Evolutionary conservation across 2,113 vertebrate genomes (phyloP).

Genomic region (Pelmatolapia mariae): DNA sequence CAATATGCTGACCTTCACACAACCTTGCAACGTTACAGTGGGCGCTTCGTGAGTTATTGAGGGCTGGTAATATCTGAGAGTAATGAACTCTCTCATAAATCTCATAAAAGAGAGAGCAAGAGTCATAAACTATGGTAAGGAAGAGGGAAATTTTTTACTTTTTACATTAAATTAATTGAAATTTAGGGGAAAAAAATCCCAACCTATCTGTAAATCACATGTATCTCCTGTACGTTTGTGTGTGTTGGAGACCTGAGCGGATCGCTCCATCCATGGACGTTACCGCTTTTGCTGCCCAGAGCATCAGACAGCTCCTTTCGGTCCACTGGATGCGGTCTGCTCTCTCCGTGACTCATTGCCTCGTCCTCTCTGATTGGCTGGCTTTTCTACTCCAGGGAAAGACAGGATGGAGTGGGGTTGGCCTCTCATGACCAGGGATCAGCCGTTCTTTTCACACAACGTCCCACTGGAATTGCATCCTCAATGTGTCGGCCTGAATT

Average conservation of each 20-base stretch:
- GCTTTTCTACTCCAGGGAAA: slow-evolving; percentile 30
- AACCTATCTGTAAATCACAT: neutral
- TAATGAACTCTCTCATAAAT: neutral
- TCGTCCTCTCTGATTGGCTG: slow-evolving; percentile 51
- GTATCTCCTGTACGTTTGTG: neutral
- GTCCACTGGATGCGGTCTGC: slow-evolving; percentile 36
- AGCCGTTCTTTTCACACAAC: slow-evolving; percentile 32
- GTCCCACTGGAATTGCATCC: slow-evolving; percentile 9
- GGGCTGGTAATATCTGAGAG: neutral
- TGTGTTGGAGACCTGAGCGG: neutral
- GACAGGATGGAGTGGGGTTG: slow-evolving; percentile 12
- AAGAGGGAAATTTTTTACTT: neutral
- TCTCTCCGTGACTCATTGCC: slow-evolving; percentile 47
- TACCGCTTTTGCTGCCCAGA: slow-evolving; percentile 17
- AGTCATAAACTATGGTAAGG: neutral
- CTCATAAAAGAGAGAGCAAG: neutral
- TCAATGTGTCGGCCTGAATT: neutral
- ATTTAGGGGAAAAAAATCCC: neutral
- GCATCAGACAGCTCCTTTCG: slow-evolving; percentile 30
- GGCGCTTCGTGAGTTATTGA: neutral
- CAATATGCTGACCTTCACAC: slow-evolving; percentile 50
- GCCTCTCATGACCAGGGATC: slow-evolving; percentile 41
- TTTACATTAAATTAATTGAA: neutral
- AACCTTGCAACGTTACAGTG: slow-evolving; percentile 35
- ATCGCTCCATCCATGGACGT: neutral